A percentile compares a stretch with the other conserved stretches of the same genome.
These are phyloP conservation scores for Cydia fagiglandana DNA, from an alignment of 1,140 invertebrate genomes.

Conservation along the genomic window DNA sequence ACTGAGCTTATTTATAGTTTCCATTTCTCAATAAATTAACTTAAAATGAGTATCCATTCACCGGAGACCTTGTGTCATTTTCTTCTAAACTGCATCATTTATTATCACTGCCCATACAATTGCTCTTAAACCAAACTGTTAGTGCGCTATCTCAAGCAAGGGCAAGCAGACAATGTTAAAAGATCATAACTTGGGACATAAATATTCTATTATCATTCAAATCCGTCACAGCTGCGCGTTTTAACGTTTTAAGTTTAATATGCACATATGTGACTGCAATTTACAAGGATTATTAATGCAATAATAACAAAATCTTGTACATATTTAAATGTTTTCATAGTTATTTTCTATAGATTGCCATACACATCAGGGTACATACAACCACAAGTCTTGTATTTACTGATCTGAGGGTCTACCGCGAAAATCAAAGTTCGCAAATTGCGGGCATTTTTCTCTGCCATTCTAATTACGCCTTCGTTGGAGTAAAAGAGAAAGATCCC, in stretches of 20 bases:
- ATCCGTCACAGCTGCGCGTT: conserved; percentile 6
- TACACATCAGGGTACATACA: too few species aligned
- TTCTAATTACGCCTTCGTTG: too few species aligned
- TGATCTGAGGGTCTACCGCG: too few species aligned
- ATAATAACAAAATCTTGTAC: too few species aligned
- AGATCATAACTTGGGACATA: conserved; percentile 24
- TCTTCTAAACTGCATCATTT: conserved; percentile 1
- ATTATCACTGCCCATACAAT: conserved; percentile 13
- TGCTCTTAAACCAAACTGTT: neutral
- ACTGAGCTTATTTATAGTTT: too few species aligned
- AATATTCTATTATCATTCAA: conserved; percentile 31
- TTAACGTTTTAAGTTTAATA: neutral
- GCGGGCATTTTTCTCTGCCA: too few species aligned
- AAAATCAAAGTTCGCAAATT: too few species aligned
- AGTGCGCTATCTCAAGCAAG: conserved; percentile 17
- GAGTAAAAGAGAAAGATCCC: too few species aligned
- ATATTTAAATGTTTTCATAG: too few species aligned
- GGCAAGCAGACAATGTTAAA: conserved; percentile 27
- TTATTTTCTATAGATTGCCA: too few species aligned
- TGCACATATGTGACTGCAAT: conserved; percentile 29
- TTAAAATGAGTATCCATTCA: neutral
- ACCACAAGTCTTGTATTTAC: too few species aligned
- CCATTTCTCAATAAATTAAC: too few species aligned
- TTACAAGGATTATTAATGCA: neutral
- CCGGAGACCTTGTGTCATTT: conserved; percentile 1